Evolutionary conservation across 2,888 invertebrate genomes (phyloP), one percentile per base, ranked within the genome.

Genomic region (Hydrotaea diabolus): DNA sequence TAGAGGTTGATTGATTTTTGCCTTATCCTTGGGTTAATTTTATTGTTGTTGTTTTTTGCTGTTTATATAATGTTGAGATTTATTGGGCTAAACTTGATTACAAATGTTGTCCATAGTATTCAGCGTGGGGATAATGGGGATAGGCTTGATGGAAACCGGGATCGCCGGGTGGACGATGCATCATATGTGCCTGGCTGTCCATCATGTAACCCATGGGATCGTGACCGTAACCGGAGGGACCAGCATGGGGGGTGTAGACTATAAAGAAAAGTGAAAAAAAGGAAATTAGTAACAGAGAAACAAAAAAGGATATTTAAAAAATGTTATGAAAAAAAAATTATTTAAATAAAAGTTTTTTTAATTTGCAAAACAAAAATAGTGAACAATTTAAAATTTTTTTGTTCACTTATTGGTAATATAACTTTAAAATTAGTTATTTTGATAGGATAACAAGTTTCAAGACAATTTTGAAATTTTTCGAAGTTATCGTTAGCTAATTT

Each of bases 121-220:
- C 97, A 90, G 97, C 96, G 93, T 96, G 97, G 93, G 96, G 97
- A 94, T 97, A 97, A 92, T 96, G 96, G 90, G 94, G 94, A 94
- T 97, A 97, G 92, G 97, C 97, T 94, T 97, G 97, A 94, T 97
- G 97, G 95, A 97, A 97, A 94, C 96, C 96, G 83, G 97, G 96
- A 94, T 97, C 97, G 89, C 96, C 96, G 89, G 97, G 97, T 91
- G 97, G 97, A 94, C 97, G 96, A 94, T 97, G 97, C 96, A 97
- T 97, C 97, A 98, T 98, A 94, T 97, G 97, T 91, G 95, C 95
- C 94, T 97, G 97, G 90, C 97, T 97, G 94, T 98, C 98, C 97
- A 98, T 98, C 97, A 98, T 98, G 93, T 98, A 98, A 93, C 98
- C 97, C 95, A 97, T 97, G 91, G 97, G 97, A 93, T 98, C 98